Evolutionary conservation across 2,888 invertebrate species (phyloP), one percentile per base, ranked within the genome.

Genomic region (Sepioteuthis lessoniana): DNA sequence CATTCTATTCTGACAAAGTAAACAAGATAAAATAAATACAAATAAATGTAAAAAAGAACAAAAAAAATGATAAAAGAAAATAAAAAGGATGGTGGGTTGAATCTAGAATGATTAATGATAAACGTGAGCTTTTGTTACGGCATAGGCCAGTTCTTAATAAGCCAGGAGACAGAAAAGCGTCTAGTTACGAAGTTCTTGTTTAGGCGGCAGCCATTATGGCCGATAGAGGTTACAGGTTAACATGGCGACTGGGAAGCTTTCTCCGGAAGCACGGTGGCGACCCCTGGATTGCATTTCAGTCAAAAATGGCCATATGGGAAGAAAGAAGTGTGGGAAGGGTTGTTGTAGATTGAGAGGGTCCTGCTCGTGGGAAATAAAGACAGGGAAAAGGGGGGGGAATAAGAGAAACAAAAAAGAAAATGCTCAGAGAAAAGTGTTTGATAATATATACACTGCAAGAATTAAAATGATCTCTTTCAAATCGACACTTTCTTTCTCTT

Each of bases 181-280:
- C 76, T n/a, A 76, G 76, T 76, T 76, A 76, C 76, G 76, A 76
- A 76, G 76, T n/a, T 60, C 10, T 28, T 60, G 47, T 60, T 76
- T 13, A 76, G 76, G 16, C 76, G 76, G 76, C n/a, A 35, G 76
- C 76, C 76, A 76, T 76, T 76, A 76, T 76, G 76, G 76, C 35
- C 76, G 76, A 76, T 35, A 76, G 76, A 76, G 76, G 76, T 76
- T 76, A 76, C 76, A 76, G 76, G 76, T 76, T 35, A 76, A 76
- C 76, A 76, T 76, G 76, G 76, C 76, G 76, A 76, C 76, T 76
- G 76, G 1, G 76, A n/a, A n/a, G 76, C 76, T 19, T n/a, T 76
- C 76, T 35, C 76, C 76, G 76, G 76, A 76, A 76, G 76, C 76
- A 76, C 35, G 76, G 76, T 76, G 76, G 76, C 76, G 76, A 76